Percentiles rank a stretch among this genome's conserved stretches.
These are phyloP conservation scores for Amazona vittata DNA, from an alignment of 2,113 vertebrate species.

Conservation along the genomic window DNA sequence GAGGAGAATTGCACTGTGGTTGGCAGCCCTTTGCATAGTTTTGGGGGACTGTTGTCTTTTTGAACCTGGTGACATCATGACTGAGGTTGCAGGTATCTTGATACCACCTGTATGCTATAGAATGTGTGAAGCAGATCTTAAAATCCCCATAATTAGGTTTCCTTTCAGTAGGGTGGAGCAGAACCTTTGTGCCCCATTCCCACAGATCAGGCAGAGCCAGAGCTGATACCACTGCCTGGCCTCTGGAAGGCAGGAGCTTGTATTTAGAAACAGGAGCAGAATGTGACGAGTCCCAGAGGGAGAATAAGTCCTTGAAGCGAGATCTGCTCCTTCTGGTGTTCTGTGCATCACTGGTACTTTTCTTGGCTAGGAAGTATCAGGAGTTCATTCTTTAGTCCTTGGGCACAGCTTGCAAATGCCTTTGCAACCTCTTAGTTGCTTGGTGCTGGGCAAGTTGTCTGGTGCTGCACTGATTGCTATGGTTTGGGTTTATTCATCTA, in stretches of 20 bases:
- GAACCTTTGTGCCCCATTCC: fast-evolving
- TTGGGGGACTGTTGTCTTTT: background rate
- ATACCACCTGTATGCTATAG: background rate
- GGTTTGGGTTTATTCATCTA: background rate
- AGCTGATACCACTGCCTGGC: background rate
- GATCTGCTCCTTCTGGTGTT: background rate
- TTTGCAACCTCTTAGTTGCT: background rate
- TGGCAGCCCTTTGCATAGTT: background rate
- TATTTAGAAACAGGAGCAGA: background rate
- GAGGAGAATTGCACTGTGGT: background rate
- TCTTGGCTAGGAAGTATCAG: background rate
- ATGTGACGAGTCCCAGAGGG: background rate
- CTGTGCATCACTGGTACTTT: background rate
- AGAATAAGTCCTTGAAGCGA: background rate
- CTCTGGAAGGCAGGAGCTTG: background rate
- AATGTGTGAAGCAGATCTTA: background rate
- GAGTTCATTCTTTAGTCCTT: background rate
- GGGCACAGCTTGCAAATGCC: background rate
- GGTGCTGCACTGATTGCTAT: background rate
- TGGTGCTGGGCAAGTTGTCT: background rate
- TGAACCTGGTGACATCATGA: background rate
- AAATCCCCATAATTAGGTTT: background rate
- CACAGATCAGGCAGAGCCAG: background rate
- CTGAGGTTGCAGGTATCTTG: background rate
- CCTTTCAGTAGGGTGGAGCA: background rate